Conservation (phyloP, 2,888 invertebrate genomes). For the Andrena chrysosceles region DNA sequence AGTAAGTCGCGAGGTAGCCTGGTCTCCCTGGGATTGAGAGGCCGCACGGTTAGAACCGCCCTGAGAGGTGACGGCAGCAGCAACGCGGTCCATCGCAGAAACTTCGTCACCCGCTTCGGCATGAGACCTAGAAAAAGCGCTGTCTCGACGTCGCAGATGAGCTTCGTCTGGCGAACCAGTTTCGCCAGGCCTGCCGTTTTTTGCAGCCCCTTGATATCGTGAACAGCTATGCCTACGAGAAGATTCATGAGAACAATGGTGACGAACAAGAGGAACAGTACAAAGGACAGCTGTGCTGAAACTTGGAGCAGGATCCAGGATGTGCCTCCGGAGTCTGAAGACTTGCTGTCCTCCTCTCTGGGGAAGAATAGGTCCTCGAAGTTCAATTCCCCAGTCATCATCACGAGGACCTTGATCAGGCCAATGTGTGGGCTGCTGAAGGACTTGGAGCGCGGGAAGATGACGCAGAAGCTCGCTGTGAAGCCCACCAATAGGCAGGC, state of each 20-base stretch:
- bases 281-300: conserved; percentile 93
- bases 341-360: conserved; percentile 89
- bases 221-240: conserved; percentile 94
- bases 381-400: conserved; percentile 96
- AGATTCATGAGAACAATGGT: conserved; percentile 95
- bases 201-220: conserved; percentile 94
- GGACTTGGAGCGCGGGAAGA: conserved; percentile 93
- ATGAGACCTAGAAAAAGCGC: conserved; percentile 93
- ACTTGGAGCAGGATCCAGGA: conserved; percentile 89
- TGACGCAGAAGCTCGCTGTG: conserved; percentile 94
- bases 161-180: conserved; percentile 93
- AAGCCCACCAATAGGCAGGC: conserved; percentile 94
- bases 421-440: conserved; percentile 94
- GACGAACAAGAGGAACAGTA: conserved; percentile 92
- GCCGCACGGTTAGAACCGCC: conserved; percentile 93
- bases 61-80: conserved; percentile 93
- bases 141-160: conserved; percentile 94
- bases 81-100: conserved; percentile 91
- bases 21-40: conserved; percentile 93
- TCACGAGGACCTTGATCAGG: conserved; percentile 93
- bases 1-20: conserved; percentile 92
- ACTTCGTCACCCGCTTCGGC: conserved; percentile 90
- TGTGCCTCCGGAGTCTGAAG: conserved; percentile 74
- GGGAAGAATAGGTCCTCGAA: conserved; percentile 89
- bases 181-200: conserved; percentile 94